Base-by-base conservation (phyloP, 2,888 invertebrate genomes). In the Platypus cylindrus region DNA sequence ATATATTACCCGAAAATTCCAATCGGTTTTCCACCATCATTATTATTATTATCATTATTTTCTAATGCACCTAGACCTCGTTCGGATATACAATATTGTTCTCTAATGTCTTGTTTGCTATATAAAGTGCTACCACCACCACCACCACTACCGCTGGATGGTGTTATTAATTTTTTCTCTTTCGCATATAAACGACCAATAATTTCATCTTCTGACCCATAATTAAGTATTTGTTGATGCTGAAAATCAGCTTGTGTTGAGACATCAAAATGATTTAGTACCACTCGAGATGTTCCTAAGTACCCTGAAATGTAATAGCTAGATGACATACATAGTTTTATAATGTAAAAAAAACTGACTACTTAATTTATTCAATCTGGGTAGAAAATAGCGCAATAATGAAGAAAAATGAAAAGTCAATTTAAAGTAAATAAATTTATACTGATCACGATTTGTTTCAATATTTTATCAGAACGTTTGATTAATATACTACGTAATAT, bases 81-180 rank as follows among this genome's bases (percentile, higher is more conserved):
- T 65, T 82, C 84, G 59, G 81, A 89, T 66, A 91, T 85, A 68
- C 90, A 91, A 67, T 91, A 91, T 65, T 90, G 90, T 59, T 91
- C 90, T 49, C 85, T 74, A 62, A 91, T 89, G 66, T 85, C 85
- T 66, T 84, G 71, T 56, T 87, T 82, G 41, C 87, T 87, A 67
- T 90, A 90, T 18, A 38, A 20, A 17, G 32, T 17, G n/a, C 35
- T 24, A 16, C 34, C 34, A 9, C 31, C 25, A 11, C 27, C 26
- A 27, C 24, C 15, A 14, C 22, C 26, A 25, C 26, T 32, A 3
- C 30, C 68, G n/a, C n/a, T n/a, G n/a, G n/a, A n/a, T n/a, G n/a
- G n/a, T n/a, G n/a, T n/a, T n/a, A n/a, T n/a, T 22, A 63, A 62
- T 15, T 66, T 57, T 60, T 65, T 59, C 54, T 70, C 65, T 57